Evolutionary conservation across 1,140 invertebrate genomes (phyloP).

Genomic region (Drosophila carrolli): DNA sequence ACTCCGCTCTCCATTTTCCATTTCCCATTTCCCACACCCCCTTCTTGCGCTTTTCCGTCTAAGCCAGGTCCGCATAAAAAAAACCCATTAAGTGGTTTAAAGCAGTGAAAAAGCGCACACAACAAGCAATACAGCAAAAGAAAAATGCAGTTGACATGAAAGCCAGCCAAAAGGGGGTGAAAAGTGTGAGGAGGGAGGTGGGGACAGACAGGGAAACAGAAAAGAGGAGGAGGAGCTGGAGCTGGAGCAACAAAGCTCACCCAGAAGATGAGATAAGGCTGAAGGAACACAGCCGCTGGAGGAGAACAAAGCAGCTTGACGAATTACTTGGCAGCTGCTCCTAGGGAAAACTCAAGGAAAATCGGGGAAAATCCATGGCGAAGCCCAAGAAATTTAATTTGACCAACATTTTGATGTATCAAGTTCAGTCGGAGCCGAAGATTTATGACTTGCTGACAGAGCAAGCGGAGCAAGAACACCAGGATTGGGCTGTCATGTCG

Average conservation of each 20-base stretch:
- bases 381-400: conserved; percentile 68
- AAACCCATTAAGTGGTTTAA: conserved; percentile 79
- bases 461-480: conserved; percentile 14
- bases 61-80: conserved; percentile 56
- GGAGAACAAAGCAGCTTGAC: conserved; percentile 70
- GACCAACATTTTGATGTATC: conserved; percentile 63
- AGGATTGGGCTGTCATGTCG: conserved; percentile 17
- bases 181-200: conserved; percentile 5
- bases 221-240: not conserved
- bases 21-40: not conserved
- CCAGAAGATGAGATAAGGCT: conserved; percentile 29
- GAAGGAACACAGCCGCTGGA: conserved; percentile 11
- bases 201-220: conserved; percentile 18
- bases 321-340: conserved; percentile 75
- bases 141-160: conserved; percentile 79
- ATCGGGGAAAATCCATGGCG: not conserved
- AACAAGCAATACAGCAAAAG: conserved; percentile 65
- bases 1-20: too few species aligned
- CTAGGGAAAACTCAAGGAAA: conserved; percentile 5
- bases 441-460: conserved; percentile 61
- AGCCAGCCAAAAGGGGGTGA: conserved; percentile 29
- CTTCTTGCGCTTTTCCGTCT: conserved; percentile 17
- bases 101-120: conserved; percentile 65
- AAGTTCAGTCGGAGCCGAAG: conserved; percentile 41
- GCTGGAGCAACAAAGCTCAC: conserved; percentile 25